Percentiles rank a stretch among this genome's conserved stretches.
Conservation (phyloP, 2,888 invertebrate species). For the Ditula angustiorana region DNA sequence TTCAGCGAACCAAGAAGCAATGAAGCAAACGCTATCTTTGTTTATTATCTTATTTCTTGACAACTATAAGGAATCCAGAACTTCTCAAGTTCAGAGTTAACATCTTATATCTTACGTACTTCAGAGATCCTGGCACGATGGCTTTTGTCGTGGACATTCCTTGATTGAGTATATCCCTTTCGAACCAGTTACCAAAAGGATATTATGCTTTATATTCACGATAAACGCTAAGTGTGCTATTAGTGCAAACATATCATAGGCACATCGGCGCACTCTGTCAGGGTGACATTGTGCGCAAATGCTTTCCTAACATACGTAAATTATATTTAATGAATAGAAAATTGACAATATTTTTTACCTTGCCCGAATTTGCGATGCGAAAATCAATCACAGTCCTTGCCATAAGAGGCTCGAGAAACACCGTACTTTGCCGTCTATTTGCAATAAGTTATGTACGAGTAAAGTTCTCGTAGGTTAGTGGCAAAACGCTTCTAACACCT, state of each 20-base stretch:
- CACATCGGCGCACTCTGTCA: too few species aligned
- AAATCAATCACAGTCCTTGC: background rate
- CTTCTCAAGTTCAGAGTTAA: background rate
- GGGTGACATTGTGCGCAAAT: too few species aligned
- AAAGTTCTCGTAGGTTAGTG: background rate
- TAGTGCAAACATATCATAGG: too few species aligned
- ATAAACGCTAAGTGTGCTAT: too few species aligned
- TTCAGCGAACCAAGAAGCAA: background rate
- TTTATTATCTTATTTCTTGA: background rate
- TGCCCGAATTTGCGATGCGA: background rate
- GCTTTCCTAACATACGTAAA: too few species aligned
- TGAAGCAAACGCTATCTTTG: background rate
- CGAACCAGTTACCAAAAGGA: too few species aligned
- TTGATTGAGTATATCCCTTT: too few species aligned
- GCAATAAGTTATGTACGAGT: background rate
- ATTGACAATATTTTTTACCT: too few species aligned
- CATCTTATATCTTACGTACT: background rate
- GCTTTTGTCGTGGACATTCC: too few species aligned
- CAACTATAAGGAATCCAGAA: background rate
- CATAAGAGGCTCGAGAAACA: background rate
- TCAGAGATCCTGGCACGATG: too few species aligned
- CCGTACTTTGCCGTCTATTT: background rate
- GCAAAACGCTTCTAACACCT: background rate
- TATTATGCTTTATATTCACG: too few species aligned
- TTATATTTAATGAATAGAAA: too few species aligned